Evolutionary conservation across 1,140 invertebrate genomes (phyloP), one percentile per base, ranked within the genome.

Genomic region (Cherax quadricarinatus): DNA sequence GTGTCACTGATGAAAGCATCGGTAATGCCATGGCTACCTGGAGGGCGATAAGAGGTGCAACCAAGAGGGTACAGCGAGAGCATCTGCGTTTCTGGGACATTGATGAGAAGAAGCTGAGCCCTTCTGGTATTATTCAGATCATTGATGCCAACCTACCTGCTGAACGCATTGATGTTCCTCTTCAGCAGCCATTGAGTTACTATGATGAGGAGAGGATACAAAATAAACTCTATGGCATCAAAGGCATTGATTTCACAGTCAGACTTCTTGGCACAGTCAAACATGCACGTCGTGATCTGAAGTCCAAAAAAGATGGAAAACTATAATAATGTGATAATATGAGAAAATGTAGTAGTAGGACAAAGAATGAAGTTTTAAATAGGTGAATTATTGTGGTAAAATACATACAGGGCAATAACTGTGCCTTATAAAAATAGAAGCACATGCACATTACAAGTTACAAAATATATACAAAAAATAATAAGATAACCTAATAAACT

Each of bases 1-100:
- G 88, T 4, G 66, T 84, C 51, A 53, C 18, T 3, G 88, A 90
- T 60, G 66, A 84, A 57, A 60, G 24, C 2, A 49, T 75, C 18
- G 66, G 73, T 14, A 7, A 53, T 51, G 80, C 81, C n/a, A 90
- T 85, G 6, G 73, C n/a, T 21, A 78, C 57, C 18, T 90, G 88
- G 88, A 84, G 88, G 70, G 79, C 88, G 62, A 90, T 90, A 51
- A 16, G 82, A 75, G 88, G 88, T 4, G 79, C 6, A 24, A 85
- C 66, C 9, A 12, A 73, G 30, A 90, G 88, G n/a, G n/a, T 30
- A 48, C 3, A 62, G 6, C 81, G 78, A 21, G 81, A 84, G 70
- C 24, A 83, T 18, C 53, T 90, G n/a, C 24, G 66, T 0, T 90
- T 90, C 48, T 90, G 88, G 88, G 66, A 41, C 12, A 60, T 75